Percentiles rank a stretch among this genome's conserved stretches.
These are phyloP conservation scores for Polietes domitor DNA, from an alignment of 2,888 invertebrate genomes.

Conservation along the genomic window DNA sequence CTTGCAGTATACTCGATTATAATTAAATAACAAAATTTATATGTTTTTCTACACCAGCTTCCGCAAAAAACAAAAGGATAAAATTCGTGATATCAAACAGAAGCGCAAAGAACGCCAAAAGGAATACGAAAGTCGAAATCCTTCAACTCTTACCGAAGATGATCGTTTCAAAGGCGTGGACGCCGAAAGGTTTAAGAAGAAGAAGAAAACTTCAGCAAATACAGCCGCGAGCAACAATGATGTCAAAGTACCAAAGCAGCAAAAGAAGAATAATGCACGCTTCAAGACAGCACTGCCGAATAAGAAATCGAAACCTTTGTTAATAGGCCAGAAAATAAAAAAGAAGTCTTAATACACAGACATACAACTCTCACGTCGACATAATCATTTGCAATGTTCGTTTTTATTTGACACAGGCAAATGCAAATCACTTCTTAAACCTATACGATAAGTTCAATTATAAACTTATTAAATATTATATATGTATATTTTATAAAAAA, in stretches of 20 bases:
- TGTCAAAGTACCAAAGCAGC: conserved; percentile 16
- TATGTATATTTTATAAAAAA: conserved; percentile 24
- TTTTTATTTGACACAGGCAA: conserved; percentile 9
- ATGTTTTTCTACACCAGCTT: conserved; percentile 61
- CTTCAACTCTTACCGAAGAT: conserved; percentile 73
- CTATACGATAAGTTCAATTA: neutral
- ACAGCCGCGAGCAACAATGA: neutral
- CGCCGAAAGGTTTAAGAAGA: conserved; percentile 74
- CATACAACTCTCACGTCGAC: too few species aligned
- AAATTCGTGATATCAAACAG: conserved; percentile 75
- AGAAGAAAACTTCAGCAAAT: conserved; percentile 38
- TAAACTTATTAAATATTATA: too few species aligned
- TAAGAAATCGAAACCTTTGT: conserved; percentile 48
- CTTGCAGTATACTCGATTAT: neutral
- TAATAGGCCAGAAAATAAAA: conserved; percentile 17
- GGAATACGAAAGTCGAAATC: conserved; percentile 69
- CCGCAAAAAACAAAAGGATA: conserved; percentile 78
- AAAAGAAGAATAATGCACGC: conserved; percentile 44
- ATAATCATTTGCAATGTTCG: too few species aligned
- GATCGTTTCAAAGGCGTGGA: conserved; percentile 78
- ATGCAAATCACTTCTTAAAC: neutral
- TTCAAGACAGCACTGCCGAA: conserved; percentile 53
- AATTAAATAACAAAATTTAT: neutral
- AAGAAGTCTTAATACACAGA: conserved; percentile 37
- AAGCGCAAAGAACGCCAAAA: conserved; percentile 72